Percentiles rank a stretch among this genome's conserved stretches.
Evolutionary conservation across 2,888 invertebrate genomes (phyloP).

Genomic region (Aspidapion aeneum): DNA sequence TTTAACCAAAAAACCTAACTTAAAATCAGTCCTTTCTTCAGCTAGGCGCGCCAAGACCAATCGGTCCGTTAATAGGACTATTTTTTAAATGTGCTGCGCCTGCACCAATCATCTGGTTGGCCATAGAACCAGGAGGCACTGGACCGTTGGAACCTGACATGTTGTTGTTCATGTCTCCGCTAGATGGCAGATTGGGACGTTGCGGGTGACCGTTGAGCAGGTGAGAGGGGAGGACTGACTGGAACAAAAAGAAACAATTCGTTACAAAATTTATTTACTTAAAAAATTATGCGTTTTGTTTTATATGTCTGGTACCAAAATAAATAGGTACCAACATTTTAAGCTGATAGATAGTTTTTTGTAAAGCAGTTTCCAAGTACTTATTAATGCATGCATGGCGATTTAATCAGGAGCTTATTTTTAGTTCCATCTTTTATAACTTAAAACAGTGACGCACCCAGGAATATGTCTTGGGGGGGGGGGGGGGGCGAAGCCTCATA

Average conservation of each 20-base stretch:
- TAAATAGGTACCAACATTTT: too few relatives aligned
- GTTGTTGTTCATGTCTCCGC: conserved; percentile 68
- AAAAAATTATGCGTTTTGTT: not conserved
- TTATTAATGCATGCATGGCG: too few relatives aligned
- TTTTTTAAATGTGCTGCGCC: conserved; percentile 48
- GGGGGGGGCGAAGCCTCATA: too few relatives aligned
- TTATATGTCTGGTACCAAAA: not conserved
- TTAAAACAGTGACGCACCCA: too few relatives aligned
- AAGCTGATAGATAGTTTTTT: too few relatives aligned
- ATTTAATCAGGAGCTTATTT: too few relatives aligned
- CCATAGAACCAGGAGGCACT: conserved; percentile 40
- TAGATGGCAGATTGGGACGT: conserved; percentile 42
- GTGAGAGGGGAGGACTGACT: conserved; percentile 44
- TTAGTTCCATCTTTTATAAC: too few relatives aligned
- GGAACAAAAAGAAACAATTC: conserved; percentile 26
- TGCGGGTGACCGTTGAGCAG: conserved; percentile 53
- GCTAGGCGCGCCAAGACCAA: conserved; percentile 62
- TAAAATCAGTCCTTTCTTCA: conserved; percentile 48
- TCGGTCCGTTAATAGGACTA: conserved; percentile 46
- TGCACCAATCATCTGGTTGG: conserved; percentile 54
- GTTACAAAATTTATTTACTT: not conserved
- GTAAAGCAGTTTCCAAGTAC: too few relatives aligned
- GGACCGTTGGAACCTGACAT: conserved; percentile 55
- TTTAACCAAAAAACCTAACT: not conserved
- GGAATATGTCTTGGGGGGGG: too few relatives aligned